Evolutionary conservation across 2,888 invertebrate species (phyloP), one percentile per base, ranked within the genome.

Genomic region (Eilema griseolum): DNA sequence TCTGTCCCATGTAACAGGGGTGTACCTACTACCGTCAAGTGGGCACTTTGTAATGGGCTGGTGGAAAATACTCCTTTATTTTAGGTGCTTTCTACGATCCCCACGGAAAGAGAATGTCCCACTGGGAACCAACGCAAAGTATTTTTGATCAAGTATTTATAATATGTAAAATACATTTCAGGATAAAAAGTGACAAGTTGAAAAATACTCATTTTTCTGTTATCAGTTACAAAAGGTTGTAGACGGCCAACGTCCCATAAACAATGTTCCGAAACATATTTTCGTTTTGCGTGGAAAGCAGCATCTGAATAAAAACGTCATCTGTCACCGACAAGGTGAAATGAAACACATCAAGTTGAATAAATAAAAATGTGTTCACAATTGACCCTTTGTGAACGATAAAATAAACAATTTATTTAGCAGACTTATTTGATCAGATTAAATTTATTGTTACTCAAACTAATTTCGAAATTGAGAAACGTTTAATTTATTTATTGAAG

Each of bases 251-350:
- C 37, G 64, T 33, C 41, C 52, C 11, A 59, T 46, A 65, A 52
- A 59, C 65, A 73, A 62, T 57, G 63, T 37, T 24, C 56, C 3
- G 33, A 16, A 71, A 70, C 20, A 66, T 61, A 68, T 64, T 74
- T 73, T 73, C 70, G 65, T 59, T 66, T 24, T 31, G 11, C 52
- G 61, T 12, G 61, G 12, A 5, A 61, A 57, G 67, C 72, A 74
- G 73, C 81, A 82, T 83, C 75, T 80, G 80, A 77, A 73, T 66
- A 81, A 74, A 78, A 79, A 70, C 74, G 71, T 83, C 82, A 84
- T 88, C 87, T 86, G 79, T 89, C 73, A 61, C 68, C 68, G 70
- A 78, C 73, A 78, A 69, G 56, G 69, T 75, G 69, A 74, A 76
- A 76, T 81, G 81, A 76, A 81, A 84, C 78, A 23, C 11, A 83